A percentile compares a stretch with the other conserved stretches of the same genome.
These are phyloP conservation scores for Bathynomus jamesi DNA, from an alignment of 1,140 invertebrate species.

Conservation along the genomic window DNA sequence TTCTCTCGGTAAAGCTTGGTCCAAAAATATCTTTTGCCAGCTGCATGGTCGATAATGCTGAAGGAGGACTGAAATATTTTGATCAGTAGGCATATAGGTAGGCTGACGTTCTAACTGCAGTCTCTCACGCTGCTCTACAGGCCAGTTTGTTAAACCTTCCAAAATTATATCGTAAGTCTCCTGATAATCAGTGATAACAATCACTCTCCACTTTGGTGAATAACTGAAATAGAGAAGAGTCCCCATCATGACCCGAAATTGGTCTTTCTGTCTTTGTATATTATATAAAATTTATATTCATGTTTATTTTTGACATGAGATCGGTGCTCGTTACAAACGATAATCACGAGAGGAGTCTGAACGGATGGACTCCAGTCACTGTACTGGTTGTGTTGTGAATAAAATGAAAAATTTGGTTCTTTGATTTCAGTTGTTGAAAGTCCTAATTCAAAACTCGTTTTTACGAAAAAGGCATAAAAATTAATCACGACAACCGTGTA, in stretches of 20 bases:
- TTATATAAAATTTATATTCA: background rate
- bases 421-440: no score
- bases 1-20: conserved; percentile 18
- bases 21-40: conserved; percentile 28
- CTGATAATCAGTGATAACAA: conserved; percentile 19
- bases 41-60: conserved; percentile 26
- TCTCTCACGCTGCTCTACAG: background rate
- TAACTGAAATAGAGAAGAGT: conserved; percentile 27
- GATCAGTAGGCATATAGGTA: conserved; percentile 12
- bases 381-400: background rate
- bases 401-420: background rate
- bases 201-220: conserved; percentile 15
- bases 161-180: conserved; percentile 18
- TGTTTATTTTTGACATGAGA: background rate
- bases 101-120: conserved; percentile 10
- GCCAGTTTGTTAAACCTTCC: conserved; percentile 1
- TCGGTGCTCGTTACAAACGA: background rate
- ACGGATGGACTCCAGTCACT: background rate
- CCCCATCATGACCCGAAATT: conserved; percentile 13
- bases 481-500: background rate
- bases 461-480: background rate
- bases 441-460: no score
- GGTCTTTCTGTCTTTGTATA: conserved; percentile 14
- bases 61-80: background rate
- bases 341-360: background rate